phyloP scores from a whole-genome alignment of 2,888 invertebrate genomes.

The Caenorhabditis plicata region DNA sequence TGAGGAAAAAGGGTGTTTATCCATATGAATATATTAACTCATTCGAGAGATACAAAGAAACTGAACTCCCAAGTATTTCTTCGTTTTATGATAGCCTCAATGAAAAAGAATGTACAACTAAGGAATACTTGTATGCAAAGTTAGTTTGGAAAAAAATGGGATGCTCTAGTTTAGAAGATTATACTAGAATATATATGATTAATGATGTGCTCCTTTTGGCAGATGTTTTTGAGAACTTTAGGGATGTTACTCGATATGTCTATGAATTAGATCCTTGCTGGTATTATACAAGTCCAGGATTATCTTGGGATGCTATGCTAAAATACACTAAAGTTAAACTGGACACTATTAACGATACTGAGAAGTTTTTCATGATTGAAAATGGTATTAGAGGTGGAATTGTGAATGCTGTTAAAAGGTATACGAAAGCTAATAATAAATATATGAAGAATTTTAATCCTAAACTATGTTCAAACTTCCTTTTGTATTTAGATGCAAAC shows the following conservation, averaged over 20 bases:
- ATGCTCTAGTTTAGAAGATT: conserved; percentile 34
- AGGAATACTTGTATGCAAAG: conserved; percentile 48
- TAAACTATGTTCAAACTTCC: conserved; percentile 11
- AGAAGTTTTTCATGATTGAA: conserved; percentile 52
- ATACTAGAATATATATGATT: conserved; percentile 41
- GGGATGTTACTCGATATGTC: conserved; percentile 34
- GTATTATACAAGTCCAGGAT: conserved; percentile 52
- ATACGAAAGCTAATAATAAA: conserved; percentile 22
- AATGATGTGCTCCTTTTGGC: conserved; percentile 49
- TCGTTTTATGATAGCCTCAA: conserved; percentile 34
- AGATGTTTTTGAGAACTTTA: conserved; percentile 61
- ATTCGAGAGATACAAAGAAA: conserved; percentile 45
- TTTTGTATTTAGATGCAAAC: conserved; percentile 48
- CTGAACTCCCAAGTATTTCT: conserved; percentile 28
- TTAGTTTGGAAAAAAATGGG: conserved; percentile 41
- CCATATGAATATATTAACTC: conserved; percentile 60
- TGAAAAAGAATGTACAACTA: conserved; percentile 15
- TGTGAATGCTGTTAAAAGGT: conserved; percentile 17
- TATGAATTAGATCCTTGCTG: conserved; percentile 54
- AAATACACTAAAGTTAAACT: conserved; percentile 51
- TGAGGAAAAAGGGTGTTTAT: conserved; percentile 49
- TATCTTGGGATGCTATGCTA: conserved; percentile 58
- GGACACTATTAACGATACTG: conserved; percentile 53
- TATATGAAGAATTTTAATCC: conserved; percentile 35
- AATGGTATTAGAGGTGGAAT: conserved; percentile 45